phyloP scores from a whole-genome alignment of 2,113 vertebrate species.

The Fulmarus glacialis region DNA sequence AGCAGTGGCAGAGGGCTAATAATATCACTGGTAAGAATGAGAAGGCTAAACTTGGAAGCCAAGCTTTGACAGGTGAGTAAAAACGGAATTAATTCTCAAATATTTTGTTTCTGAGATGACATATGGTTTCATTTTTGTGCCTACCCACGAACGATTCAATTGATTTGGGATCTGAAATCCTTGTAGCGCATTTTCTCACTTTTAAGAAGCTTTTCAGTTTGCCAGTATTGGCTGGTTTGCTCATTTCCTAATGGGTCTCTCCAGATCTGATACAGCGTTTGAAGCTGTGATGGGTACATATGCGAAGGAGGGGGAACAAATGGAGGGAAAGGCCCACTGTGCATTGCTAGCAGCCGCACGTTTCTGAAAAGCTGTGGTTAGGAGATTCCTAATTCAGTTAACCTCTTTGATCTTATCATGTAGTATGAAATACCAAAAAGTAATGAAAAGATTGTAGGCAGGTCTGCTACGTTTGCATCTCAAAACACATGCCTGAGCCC shows the following conservation, averaged over 20 bases:
- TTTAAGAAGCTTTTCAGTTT: background rate
- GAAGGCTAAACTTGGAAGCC: slow-evolving; percentile 10
- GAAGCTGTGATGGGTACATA: background rate
- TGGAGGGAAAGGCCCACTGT: background rate
- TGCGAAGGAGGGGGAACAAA: background rate
- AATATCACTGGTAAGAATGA: slow-evolving; percentile 1
- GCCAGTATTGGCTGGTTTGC: background rate
- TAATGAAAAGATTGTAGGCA: background rate
- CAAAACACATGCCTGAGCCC: background rate
- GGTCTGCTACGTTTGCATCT: background rate
- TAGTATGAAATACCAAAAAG: background rate
- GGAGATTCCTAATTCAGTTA: slow-evolving; percentile 5
- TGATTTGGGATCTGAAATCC: slow-evolving; percentile 19
- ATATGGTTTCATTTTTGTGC: slow-evolving; percentile 14
- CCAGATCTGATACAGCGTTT: background rate
- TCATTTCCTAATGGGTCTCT: slow-evolving; percentile 1
- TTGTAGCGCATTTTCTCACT: slow-evolving; percentile 25
- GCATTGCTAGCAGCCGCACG: background rate
- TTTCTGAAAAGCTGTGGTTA: background rate
- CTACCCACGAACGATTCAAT: background rate
- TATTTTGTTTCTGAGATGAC: slow-evolving; percentile 30
- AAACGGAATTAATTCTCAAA: slow-evolving; percentile 20
- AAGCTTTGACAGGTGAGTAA: background rate
- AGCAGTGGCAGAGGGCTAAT: background rate
- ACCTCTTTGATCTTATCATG: slow-evolving; percentile 30